phyloP scores from a whole-genome alignment of 2,888 invertebrate species.

The Metallyticus violacea region DNA sequence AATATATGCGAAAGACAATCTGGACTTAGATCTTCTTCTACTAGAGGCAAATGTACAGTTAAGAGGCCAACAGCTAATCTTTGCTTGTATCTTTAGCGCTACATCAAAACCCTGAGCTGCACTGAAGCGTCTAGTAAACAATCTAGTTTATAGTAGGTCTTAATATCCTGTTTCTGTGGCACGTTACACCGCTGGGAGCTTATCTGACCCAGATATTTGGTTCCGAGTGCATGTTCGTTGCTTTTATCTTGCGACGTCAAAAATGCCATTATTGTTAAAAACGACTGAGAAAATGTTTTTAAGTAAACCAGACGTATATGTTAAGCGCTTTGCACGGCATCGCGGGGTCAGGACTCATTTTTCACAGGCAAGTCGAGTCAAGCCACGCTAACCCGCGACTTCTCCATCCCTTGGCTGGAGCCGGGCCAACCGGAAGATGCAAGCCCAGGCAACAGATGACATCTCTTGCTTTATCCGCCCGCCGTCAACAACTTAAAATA shows the following conservation, averaged over 20 bases:
- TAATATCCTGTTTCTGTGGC: background rate
- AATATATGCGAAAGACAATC: too few relatives aligned
- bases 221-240: background rate
- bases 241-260: background rate
- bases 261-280: background rate
- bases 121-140: background rate
- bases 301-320: background rate
- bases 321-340: background rate
- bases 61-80: background rate
- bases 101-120: background rate
- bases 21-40: too few relatives aligned
- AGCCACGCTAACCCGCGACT: background rate
- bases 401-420: background rate
- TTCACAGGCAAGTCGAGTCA: background rate
- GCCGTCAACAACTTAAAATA: background rate
- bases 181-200: background rate
- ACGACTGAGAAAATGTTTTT: background rate
- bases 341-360: background rate
- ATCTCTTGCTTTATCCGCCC: background rate
- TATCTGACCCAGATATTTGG: background rate
- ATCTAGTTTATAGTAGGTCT: background rate
- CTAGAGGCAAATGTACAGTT: too few relatives aligned
- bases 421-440: background rate
- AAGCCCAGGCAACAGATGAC: conserved; percentile 1
- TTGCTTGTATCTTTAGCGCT: too few relatives aligned